phyloP scores from a whole-genome alignment of 1,140 invertebrate species.

The Metaphire vulgaris region DNA sequence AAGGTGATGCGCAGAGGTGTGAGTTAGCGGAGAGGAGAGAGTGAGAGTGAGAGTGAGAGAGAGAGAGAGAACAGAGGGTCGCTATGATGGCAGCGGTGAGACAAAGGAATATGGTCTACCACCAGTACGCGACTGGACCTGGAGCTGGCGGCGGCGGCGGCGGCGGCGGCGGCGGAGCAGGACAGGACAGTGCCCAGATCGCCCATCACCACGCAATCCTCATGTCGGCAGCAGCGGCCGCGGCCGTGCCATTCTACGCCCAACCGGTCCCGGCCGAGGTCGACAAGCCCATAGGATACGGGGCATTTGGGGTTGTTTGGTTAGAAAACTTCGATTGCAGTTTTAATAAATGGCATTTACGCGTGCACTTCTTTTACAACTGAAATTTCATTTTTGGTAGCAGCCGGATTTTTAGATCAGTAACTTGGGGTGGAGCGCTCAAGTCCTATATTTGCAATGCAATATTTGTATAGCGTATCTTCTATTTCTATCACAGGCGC shows the following conservation, averaged over 20 bases:
- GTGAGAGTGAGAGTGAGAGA: too few relatives aligned
- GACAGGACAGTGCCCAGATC: not conserved
- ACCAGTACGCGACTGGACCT: not conserved
- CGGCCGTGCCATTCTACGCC: not conserved
- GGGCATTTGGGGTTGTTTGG: conserved; percentile 99
- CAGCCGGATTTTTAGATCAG: too few relatives aligned
- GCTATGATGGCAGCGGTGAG: not conserved
- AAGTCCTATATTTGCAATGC: too few relatives aligned
- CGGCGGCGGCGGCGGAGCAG: not conserved
- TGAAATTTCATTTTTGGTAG: too few relatives aligned
- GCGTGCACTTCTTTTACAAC: too few relatives aligned
- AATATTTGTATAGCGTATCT: too few relatives aligned
- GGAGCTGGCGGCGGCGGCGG: not conserved
- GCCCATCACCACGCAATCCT: not conserved
- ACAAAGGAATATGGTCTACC: conserved; percentile 1
- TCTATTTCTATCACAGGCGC: too few relatives aligned
- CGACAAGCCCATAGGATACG: conserved; percentile 97
- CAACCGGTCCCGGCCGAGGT: conserved; percentile 8
- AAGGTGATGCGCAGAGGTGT: not conserved
- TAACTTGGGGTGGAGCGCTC: too few relatives aligned
- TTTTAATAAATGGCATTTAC: too few relatives aligned
- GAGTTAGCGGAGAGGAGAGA: not conserved
- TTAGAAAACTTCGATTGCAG: too few relatives aligned
- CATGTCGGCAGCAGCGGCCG: not conserved
- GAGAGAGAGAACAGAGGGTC: too few relatives aligned